Base-by-base conservation (phyloP, 1,140 invertebrate species). In the Drosophila parabipectinata region DNA sequence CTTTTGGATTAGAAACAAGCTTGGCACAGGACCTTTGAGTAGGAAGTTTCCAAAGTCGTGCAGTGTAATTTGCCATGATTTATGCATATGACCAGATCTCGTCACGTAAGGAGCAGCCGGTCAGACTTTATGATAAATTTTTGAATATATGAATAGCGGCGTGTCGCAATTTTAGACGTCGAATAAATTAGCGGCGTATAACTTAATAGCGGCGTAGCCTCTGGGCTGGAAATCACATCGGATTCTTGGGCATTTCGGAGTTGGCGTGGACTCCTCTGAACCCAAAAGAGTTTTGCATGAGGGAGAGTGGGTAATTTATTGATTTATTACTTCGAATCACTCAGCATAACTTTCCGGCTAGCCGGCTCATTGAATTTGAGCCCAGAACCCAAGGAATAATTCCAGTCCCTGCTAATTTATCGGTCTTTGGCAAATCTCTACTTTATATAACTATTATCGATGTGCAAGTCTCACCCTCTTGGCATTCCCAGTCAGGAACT, bases 181-280 rank as follows among this genome's bases (percentile, higher is more conserved):
- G 83, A 88, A 88, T 88, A 88, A 88, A 88, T 82, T 87, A 88
- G 83, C 64, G 55, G 79, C 79, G 83, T 88, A 87, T 87, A 87
- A 83, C 76, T 87, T 83, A 76, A 88, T 85, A 63, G n/a, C n/a
- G n/a, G n/a, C n/a, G 66, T 71, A 57, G 74, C 64, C 78, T 60
- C 41, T 48, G 58, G 50, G 52, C 64, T 75, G 72, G 60, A 72
- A 21, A 47, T 47, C 44, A 21, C 41, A 44, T 44, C 14, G 41
- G 41, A 44, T 24, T 47, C 48, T 34, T 34, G 57, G 34, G 59
- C 34, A 56, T 47, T 74, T 64, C 44, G 58, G 51, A 74, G 41
- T 64, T 82, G 66, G 53, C 54, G 69, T 68, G 67, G 57, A 45
- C 61, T 68, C 66, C 44, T 34, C 62, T 60, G 77, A 74, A 66